Evolutionary conservation across 2,113 vertebrate genomes (phyloP), one percentile per base, ranked within the genome.

Genomic region (Dendropsophus ebraccatus): DNA sequence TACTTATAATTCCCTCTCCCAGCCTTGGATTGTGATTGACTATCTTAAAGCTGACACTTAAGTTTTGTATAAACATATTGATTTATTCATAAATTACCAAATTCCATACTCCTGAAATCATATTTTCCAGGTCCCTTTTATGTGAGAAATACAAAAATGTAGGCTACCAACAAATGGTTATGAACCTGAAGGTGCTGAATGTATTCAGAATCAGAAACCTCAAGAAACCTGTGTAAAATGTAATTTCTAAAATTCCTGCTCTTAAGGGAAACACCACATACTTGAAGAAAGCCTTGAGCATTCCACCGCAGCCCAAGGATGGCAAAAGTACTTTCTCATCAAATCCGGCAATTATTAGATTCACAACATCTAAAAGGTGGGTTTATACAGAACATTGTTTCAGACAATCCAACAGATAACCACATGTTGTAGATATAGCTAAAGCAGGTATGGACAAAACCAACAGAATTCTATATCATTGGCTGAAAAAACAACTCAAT

Each of bases 51-150:
- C n/a, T n/a, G n/a, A n/a, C n/a, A 4, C 23, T 14, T 17, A 13
- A 7, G 8, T 25, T 60, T 60, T 11, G 19, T 35, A 41, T 41
- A 58, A 41, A 21, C 37, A 75, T 47, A 47, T 50, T 76, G 45
- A 76, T 76, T 50, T 76, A 76, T 76, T 47, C 47, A 76, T 76
- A 76, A 75, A 45, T 47, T 75, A 75, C 23, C 73, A 75, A 75
- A 76, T 49, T 76, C 47, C 67, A 70, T 19, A 70, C 30, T 70
- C 67, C 67, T 70, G 67, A 76, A 76, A 56, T 32, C 30, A 60
- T 5, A n/a, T 21, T 58, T 80, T 41, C 35, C 30, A 80, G 52
- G 77, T 79, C 52, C 77, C 77, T 80, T 37, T 80, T 41, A 80
- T 62, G 77, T 62, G 23, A 80, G n/a, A 80, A 41, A 60, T 60